Evolutionary conservation across 2,888 invertebrate species (phyloP).

Genomic region (Diploptera punctata): DNA sequence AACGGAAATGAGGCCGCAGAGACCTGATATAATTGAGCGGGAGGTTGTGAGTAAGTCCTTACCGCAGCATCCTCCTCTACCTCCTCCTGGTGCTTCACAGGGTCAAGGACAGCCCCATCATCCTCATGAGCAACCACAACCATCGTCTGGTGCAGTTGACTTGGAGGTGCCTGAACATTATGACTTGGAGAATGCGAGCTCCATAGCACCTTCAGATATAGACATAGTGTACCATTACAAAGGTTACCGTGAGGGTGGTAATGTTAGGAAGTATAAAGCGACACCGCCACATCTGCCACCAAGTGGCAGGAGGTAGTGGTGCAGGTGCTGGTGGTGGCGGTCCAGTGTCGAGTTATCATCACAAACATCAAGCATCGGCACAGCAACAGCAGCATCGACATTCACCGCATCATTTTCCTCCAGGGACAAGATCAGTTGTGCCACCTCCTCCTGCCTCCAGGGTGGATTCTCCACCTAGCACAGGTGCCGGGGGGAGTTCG

Average conservation of each 20-base stretch:
- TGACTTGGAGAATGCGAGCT: conserved; percentile 96
- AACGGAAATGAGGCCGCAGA: conserved; percentile 70
- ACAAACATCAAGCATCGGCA: conserved; percentile 71
- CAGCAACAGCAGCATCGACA: conserved; percentile 75
- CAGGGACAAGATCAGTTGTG: conserved; percentile 46
- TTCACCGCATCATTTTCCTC: conserved; percentile 70
- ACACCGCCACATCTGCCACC: conserved; percentile 67
- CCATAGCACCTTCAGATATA: conserved; percentile 96
- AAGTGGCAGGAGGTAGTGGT: conserved; percentile 15
- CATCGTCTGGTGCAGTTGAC: conserved; percentile 60
- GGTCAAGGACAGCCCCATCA: conserved; percentile 57
- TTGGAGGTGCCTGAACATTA: conserved; percentile 91
- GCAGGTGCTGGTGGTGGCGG: conserved; percentile 10
- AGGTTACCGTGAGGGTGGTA: conserved; percentile 84
- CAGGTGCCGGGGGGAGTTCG: conserved; percentile 38
- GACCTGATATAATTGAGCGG: conserved; percentile 93
- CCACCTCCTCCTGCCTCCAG: conserved; percentile 51
- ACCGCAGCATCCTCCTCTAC: conserved; percentile 80
- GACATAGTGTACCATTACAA: conserved; percentile 97
- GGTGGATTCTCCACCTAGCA: conserved; percentile 49
- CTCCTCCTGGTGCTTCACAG: conserved; percentile 59
- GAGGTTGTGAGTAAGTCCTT: conserved; percentile 87
- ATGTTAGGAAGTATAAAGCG: conserved; percentile 84
- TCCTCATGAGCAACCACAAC: conserved; percentile 64
- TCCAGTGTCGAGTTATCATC: conserved; percentile 75